A percentile compares a stretch with the other conserved stretches of the same genome.
Conservation (phyloP, 2,888 invertebrate species). For the Bedellia somnulentella region DNA sequence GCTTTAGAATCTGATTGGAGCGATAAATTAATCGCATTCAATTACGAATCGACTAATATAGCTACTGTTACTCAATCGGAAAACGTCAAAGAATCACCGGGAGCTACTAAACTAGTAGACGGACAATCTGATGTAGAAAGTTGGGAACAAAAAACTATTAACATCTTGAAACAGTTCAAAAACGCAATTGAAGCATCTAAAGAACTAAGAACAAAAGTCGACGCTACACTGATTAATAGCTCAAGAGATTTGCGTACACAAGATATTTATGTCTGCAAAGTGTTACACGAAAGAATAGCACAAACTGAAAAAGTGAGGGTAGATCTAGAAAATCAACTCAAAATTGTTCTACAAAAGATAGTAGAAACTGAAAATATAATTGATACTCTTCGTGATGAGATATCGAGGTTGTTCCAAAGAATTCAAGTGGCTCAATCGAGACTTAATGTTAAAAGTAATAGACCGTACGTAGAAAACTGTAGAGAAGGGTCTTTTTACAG, state of each 20-base stretch:
- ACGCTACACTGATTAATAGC: constrained; percentile 72
- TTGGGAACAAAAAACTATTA: constrained; percentile 80
- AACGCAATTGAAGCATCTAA: constrained; percentile 72
- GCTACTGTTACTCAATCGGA: constrained; percentile 69
- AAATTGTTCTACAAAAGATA: constrained; percentile 43
- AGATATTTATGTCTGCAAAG: constrained; percentile 77
- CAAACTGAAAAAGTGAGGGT: constrained; percentile 75
- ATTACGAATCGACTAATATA: constrained; percentile 72
- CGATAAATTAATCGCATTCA: constrained; percentile 79
- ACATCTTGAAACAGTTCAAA: constrained; percentile 74
- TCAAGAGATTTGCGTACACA: constrained; percentile 79
- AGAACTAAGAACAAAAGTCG: constrained; percentile 69
- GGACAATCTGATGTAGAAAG: constrained; percentile 82
- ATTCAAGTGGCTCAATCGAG: constrained; percentile 48
- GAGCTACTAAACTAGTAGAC: constrained; percentile 76
- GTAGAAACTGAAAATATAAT: constrained; percentile 44
- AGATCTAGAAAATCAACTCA: constrained; percentile 69
- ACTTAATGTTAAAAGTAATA: constrained; percentile 35
- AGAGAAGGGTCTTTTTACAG: constrained; percentile 42
- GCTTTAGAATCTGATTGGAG: constrained; percentile 88
- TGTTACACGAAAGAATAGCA: constrained; percentile 70
- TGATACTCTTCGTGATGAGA: constrained; percentile 39
- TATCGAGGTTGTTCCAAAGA: constrained; percentile 37
- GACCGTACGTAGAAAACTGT: constrained; percentile 47
- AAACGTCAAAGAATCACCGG: constrained; percentile 75